Evolutionary conservation across 2,797 vertebrate species (phyloP), one percentile per base, ranked within the genome.

Genomic region (Lutjanus argentimaculatus): DNA sequence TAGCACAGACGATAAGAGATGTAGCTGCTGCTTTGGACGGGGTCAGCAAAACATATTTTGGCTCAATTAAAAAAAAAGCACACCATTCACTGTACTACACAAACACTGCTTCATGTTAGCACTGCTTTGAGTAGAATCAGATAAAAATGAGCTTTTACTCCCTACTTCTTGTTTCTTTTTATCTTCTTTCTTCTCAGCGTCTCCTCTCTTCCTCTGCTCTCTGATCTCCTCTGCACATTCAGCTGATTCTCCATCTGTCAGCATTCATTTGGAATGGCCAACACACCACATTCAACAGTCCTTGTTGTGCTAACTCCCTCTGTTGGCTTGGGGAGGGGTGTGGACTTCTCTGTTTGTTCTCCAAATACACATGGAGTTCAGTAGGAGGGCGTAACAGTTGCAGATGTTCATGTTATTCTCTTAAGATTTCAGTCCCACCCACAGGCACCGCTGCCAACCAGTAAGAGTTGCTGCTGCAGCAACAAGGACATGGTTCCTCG

Each of bases 341-440:
- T 72, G 53, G 53, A 45, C 58, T 55, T 8, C 15, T 25, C 0
- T 69, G 69, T 78, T 80, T 84, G 51, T 66, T 84, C 45, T 72
- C 53, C 63, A 79, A 74, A 85, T 19, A 74, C 43, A 66, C 45
- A 21, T 21, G 21, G 42, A 48, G 4, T 12, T 57, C 10, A 56
- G 8, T 30, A 7, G 45, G 14, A 64, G 65, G 62, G 53, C 36
- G 65, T 40, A 61, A 76, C 42, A 11, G 62, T 21, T 56, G 15
- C 25, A 82, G 56, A 65, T 51, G n/a, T 75, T 81, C 43, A 43
- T 19, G 7, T 4, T 10, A 7, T 69, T 69, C 55, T 42, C n/a
- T 40, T 0, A 1, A 63, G 22, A 59, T 43, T 49, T 8, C 22
- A 61, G 56, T 21, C 45, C 46, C 51, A 25, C 42, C 51, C 13